Percentiles rank a stretch among this genome's conserved stretches.
phyloP scores from a whole-genome alignment of 2,797 vertebrate genomes.

The Molothrus ater region DNA sequence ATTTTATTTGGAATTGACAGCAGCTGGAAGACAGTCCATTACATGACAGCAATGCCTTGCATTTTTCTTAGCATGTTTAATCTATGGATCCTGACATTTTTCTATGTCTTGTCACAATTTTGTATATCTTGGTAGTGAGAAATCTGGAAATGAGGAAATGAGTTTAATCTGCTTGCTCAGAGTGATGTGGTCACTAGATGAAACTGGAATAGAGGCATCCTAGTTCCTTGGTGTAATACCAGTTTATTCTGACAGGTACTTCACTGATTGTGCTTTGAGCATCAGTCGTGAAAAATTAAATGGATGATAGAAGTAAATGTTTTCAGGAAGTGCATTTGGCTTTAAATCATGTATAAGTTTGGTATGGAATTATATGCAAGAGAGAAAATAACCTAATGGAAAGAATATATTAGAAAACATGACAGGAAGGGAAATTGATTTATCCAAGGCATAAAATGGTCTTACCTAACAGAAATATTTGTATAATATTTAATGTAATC shows the following conservation, averaged over 20 bases:
- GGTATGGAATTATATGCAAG: neutral
- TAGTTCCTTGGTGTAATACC: neutral
- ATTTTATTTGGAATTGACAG: conserved; percentile 51
- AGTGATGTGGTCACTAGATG: neutral
- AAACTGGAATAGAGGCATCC: neutral
- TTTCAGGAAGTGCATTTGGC: neutral
- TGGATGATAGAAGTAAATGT: neutral
- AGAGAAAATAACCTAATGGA: neutral
- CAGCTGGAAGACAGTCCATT: conserved; percentile 6
- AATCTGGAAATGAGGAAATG: neutral
- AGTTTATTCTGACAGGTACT: neutral
- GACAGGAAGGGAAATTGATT: neutral
- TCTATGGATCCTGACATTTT: neutral
- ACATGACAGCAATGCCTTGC: neutral
- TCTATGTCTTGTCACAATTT: neutral
- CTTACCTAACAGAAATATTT: neutral
- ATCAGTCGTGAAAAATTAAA: neutral
- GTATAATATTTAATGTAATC: neutral
- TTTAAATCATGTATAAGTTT: neutral
- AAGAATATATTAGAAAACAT: neutral
- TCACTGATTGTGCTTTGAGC: neutral
- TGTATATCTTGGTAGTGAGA: neutral
- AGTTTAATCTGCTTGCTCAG: neutral
- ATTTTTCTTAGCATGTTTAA: conserved; percentile 5
- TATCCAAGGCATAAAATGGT: neutral